phyloP scores from a whole-genome alignment of 1,140 invertebrate genomes.

The Drosophila guanche region DNA sequence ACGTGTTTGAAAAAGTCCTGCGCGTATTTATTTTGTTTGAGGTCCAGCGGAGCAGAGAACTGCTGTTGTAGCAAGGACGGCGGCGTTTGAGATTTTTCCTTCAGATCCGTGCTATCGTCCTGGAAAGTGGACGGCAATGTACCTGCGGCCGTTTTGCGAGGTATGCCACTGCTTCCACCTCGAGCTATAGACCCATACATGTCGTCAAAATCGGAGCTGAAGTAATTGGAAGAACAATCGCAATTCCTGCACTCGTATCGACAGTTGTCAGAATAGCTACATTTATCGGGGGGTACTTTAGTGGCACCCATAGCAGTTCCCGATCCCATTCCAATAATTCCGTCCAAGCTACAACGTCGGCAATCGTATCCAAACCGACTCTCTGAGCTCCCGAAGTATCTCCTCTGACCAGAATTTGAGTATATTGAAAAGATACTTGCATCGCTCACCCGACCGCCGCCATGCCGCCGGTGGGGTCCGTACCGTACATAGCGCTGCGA shows the following conservation, averaged over 20 bases:
- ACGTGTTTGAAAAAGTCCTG: conserved; percentile 83
- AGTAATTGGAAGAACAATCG: conserved; percentile 82
- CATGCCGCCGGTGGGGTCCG: conserved; percentile 43
- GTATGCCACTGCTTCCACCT: conserved; percentile 72
- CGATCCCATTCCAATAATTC: conserved; percentile 42
- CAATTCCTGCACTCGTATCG: conserved; percentile 82
- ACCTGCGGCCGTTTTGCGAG: conserved; percentile 74
- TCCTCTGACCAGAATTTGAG: conserved; percentile 56
- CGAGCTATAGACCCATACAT: conserved; percentile 70
- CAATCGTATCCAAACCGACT: conserved; percentile 80
- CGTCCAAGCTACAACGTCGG: conserved; percentile 77
- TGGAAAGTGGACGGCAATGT: conserved; percentile 62
- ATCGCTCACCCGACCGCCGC: conserved; percentile 57
- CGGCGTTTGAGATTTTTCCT: conserved; percentile 17
- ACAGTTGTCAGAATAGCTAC: conserved; percentile 80
- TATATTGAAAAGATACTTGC: conserved; percentile 70
- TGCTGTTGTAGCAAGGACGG: conserved; percentile 20
- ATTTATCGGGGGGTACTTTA: conserved; percentile 51
- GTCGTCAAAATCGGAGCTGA: conserved; percentile 83
- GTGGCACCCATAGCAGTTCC: background rate
- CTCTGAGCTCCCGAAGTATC: conserved; percentile 82
- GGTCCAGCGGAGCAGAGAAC: conserved; percentile 44
- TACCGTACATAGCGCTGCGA: conserved; percentile 72
- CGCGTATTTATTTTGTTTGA: conserved; percentile 82
- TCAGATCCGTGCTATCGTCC: conserved; percentile 15